Conservation (phyloP, 2,888 invertebrate genomes). For the Boloria selene region DNA sequence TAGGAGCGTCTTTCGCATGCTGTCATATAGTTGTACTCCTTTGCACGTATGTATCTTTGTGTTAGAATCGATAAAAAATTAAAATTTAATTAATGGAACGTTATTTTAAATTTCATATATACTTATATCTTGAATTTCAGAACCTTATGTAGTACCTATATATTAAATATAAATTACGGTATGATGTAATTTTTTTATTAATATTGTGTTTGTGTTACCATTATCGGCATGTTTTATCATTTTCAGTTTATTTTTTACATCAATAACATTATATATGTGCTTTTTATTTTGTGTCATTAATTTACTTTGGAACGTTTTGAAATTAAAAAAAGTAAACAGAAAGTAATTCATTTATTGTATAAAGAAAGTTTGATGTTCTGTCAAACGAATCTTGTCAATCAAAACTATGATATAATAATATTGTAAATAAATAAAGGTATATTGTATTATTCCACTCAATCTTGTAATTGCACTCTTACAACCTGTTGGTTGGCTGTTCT, state of each 20-base stretch:
- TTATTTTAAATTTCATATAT: no score
- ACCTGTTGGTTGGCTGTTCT: slow-evolving; percentile 8
- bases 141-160: background rate
- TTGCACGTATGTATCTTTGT: slow-evolving; percentile 14
- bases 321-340: background rate
- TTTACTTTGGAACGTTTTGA: slow-evolving; percentile 5
- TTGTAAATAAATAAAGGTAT: background rate
- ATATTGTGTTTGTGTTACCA: slow-evolving; percentile 13
- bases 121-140: background rate
- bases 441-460: slow-evolving; percentile 3
- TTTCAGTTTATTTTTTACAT: slow-evolving; percentile 2
- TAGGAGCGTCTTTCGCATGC: slow-evolving; percentile 30
- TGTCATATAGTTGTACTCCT: slow-evolving; percentile 12
- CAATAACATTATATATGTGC: slow-evolving; percentile 9
- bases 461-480: background rate
- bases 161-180: background rate
- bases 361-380: no score
- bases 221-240: slow-evolving; percentile 7
- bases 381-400: no score
- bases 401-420: no score
- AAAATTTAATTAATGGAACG: no score
- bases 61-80: no score
- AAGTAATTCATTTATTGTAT: no score
- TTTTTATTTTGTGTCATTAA: slow-evolving; percentile 14
- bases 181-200: slow-evolving; percentile 4